A percentile compares a stretch with the other conserved stretches of the same genome.
phyloP scores from a whole-genome alignment of 1,140 invertebrate genomes.

The Dreissena polymorpha region DNA sequence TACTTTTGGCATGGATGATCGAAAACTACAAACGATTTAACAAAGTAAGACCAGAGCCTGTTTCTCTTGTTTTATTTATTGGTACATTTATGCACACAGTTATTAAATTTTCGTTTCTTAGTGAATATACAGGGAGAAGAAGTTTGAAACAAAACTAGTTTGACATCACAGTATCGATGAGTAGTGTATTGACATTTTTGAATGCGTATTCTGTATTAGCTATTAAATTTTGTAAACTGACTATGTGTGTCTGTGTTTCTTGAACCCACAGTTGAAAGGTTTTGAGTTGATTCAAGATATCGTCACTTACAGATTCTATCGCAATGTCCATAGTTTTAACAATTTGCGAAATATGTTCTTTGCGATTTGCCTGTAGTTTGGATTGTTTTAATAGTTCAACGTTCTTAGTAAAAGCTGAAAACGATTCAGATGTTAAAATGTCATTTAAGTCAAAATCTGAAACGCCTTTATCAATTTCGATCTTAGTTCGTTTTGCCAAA shows the following conservation, averaged over 20 bases:
- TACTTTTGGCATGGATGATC: constrained; percentile 7
- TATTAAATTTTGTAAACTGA: constrained; percentile 1
- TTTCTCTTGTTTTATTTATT: background rate
- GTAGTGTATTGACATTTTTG: background rate
- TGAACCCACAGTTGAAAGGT: background rate
- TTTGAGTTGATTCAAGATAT: background rate
- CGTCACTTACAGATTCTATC: background rate
- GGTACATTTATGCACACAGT: constrained; percentile 16
- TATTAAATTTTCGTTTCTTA: constrained; percentile 8
- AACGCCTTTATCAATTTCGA: background rate
- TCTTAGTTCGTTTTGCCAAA: background rate
- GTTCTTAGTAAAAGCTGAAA: constrained; percentile 1
- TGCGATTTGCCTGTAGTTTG: background rate
- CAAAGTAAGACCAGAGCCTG: constrained; percentile 11
- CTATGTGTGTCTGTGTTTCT: background rate
- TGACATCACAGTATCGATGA: background rate
- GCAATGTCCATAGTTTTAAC: background rate
- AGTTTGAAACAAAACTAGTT: background rate
- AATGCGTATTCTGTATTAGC: background rate
- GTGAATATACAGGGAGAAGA: background rate
- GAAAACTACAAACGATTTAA: constrained; percentile 22
- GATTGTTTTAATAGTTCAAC: constrained; percentile 1
- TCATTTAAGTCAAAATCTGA: background rate
- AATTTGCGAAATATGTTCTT: background rate
- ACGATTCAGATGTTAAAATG: background rate